Percentiles rank a stretch among this genome's conserved stretches.
Conservation (phyloP, 2,797 vertebrate species). For the Glossophaga mutica region DNA sequence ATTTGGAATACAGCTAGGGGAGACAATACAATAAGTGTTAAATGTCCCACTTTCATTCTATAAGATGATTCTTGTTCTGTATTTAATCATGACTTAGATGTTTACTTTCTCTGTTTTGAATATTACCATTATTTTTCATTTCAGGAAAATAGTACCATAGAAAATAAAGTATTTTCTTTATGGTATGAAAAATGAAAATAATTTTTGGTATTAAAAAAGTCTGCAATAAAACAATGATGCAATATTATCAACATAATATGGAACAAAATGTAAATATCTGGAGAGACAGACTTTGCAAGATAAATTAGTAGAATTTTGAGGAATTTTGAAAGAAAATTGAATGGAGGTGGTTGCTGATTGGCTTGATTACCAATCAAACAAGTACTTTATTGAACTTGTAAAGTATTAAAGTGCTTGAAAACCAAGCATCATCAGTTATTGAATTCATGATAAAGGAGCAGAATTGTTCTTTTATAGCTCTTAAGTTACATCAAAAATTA, state of each 20-base stretch:
- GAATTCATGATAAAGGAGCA: background rate
- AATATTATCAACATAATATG: background rate
- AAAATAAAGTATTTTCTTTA: background rate
- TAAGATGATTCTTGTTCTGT: background rate
- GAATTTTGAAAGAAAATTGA: background rate
- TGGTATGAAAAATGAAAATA: background rate
- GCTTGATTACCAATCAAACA: background rate
- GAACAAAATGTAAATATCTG: background rate
- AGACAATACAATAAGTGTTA: background rate
- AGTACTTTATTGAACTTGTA: background rate
- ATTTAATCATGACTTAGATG: background rate
- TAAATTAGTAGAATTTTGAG: background rate
- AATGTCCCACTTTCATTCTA: background rate
- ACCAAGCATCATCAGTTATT: background rate
- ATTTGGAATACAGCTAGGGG: background rate
- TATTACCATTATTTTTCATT: background rate
- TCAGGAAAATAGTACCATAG: background rate
- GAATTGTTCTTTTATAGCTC: background rate
- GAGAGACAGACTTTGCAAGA: background rate
- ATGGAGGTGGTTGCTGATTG: background rate
- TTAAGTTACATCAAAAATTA: background rate
- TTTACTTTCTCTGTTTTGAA: background rate
- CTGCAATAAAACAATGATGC: background rate
- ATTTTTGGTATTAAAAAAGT: background rate
- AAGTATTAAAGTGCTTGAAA: background rate